Evolutionary conservation across 1,140 invertebrate species (phyloP), one percentile per base, ranked within the genome.

Genomic region (Drosophila athabasca): DNA sequence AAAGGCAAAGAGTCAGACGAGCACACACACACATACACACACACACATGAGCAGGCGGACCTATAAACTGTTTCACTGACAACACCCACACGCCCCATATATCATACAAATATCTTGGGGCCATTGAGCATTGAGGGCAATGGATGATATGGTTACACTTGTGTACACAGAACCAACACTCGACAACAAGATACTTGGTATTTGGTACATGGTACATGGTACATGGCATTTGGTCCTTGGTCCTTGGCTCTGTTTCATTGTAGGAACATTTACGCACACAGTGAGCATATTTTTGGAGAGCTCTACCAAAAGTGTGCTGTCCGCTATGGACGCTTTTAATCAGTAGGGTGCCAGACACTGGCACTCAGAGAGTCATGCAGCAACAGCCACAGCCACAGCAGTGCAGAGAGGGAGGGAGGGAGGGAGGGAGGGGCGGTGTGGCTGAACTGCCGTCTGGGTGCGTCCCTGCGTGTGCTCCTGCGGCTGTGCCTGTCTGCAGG

Each of bases 91-190:
- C 44, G 52, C 13, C 41, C 53, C 31, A 74, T 55, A 55, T 75
- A 75, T 75, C 72, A 76, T 76, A 68, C 61, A 67, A 76, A 68
- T 75, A 76, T 75, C 72, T 67, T 7, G 62, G 35, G 72, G 72
- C 54, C 71, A 60, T 60, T 50, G 45, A 50, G 62, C 11, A 75
- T 19, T 19, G 17, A 41, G 45, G 29, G 43, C 44, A 46, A 26
- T 17, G 13, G 19, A 39, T 13, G 24, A 39, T 13, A 11, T 26
- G 35, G 35, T 5, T 39, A 39, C 11, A 39, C 35, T 39, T 39
- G 35, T 39, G 35, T 39, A 11, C 35, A 11, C 35, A 39, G 35
- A 39, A 8, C 9, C 35, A 11, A 13, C 35, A 8, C 19, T 65
- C 69, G 60, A 74, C 52, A 17, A 4, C 5, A 53, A 6, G 35